A percentile compares a stretch with the other conserved stretches of the same genome.
These are phyloP conservation scores for Timandra comae DNA, from an alignment of 2,888 invertebrate species.

Conservation along the genomic window DNA sequence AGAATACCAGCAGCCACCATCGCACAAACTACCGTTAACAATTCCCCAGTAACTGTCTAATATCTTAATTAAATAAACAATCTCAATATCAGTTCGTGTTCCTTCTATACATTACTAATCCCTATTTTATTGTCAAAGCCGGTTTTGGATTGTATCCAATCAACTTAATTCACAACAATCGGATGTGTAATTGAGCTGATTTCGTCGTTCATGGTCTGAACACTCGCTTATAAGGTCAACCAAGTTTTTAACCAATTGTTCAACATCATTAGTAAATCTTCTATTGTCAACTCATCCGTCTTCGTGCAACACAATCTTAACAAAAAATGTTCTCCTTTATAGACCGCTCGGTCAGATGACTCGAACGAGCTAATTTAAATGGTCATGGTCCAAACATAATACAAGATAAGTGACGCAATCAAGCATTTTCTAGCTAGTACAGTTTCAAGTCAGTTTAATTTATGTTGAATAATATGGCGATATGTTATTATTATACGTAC, in stretches of 20 bases:
- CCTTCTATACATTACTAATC: conserved; percentile 9
- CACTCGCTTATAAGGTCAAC: conserved; percentile 38
- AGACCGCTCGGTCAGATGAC: conserved; percentile 19
- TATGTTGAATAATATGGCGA: no score
- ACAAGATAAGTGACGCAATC: conserved; percentile 26
- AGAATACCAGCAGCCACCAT: conserved; percentile 26
- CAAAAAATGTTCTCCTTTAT: conserved; percentile 28
- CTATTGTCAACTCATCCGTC: conserved; percentile 22
- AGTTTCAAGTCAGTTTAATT: no score
- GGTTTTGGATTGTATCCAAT: conserved; percentile 37
- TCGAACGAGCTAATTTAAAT: conserved; percentile 23
- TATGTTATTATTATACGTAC: no score
- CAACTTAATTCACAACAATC: conserved; percentile 46
- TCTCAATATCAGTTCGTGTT: neutral
- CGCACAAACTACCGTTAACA: conserved; percentile 17
- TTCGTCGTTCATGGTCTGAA: conserved; percentile 33
- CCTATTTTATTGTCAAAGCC: conserved; percentile 25
- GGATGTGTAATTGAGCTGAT: conserved; percentile 40
- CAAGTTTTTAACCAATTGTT: conserved; percentile 30
- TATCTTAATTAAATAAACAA: conserved; percentile 2
- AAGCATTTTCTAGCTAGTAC: no score
- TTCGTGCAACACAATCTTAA: conserved; percentile 28
- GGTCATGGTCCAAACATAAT: conserved; percentile 20
- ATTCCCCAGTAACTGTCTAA: conserved; percentile 6
- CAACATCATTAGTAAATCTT: conserved; percentile 19